Evolutionary conservation across 2,888 invertebrate species (phyloP).

Genomic region (Papilio protenor): DNA sequence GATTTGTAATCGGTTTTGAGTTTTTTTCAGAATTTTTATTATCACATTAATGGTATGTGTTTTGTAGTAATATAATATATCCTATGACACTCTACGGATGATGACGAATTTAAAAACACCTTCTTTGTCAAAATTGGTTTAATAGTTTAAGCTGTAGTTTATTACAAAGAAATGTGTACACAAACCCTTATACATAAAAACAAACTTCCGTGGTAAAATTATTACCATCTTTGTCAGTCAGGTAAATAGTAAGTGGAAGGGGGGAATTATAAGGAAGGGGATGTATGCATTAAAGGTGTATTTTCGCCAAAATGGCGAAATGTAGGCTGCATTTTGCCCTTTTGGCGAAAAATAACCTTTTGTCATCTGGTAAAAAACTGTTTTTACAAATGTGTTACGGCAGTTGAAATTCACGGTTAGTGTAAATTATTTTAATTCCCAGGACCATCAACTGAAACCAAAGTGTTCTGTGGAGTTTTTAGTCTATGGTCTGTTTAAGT

Average conservation of each 20-base stretch:
- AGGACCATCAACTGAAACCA: conserved; percentile 38
- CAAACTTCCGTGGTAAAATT: no score
- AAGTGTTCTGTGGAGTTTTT: conserved; percentile 35
- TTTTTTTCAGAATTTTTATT: no score
- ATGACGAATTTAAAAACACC: no score
- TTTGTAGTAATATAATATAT: no score
- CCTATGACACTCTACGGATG: no score
- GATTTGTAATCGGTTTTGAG: no score
- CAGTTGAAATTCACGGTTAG: conserved; percentile 28
- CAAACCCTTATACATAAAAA: no score
- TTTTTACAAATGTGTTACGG: conserved; percentile 9
- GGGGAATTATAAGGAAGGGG: not conserved
- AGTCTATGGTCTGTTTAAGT: conserved; percentile 39
- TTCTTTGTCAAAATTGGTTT: no score
- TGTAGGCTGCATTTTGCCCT: not conserved
- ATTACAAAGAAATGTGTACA: no score
- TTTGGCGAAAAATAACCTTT: not conserved
- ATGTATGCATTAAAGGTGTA: not conserved
- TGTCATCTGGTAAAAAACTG: not conserved
- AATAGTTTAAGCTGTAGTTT: no score
- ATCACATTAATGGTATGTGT: no score
- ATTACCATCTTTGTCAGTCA: no score
- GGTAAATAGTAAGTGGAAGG: not conserved
- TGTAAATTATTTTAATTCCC: conserved; percentile 26
- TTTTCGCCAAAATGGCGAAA: not conserved